phyloP scores from a whole-genome alignment of 2,113 vertebrate genomes.

The Gracilinanus agilis region DNA sequence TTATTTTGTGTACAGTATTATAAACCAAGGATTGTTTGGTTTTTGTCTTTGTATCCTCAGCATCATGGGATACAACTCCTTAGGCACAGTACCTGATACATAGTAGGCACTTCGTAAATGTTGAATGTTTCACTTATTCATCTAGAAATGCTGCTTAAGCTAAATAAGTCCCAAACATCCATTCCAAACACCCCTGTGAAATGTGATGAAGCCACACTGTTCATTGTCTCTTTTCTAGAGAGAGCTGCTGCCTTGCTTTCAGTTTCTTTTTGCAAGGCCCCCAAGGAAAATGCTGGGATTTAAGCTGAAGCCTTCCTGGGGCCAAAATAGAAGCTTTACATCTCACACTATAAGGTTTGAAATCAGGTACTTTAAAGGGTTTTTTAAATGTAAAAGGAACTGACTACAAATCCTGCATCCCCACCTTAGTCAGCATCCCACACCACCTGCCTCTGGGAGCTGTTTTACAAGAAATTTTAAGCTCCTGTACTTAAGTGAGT shows the following conservation, averaged over 20 bases:
- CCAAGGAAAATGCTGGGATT: neutral
- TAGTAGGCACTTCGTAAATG: neutral
- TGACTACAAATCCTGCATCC: neutral
- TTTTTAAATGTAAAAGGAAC: neutral
- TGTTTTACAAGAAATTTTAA: neutral
- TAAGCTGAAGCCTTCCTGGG: neutral
- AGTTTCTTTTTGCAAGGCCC: neutral
- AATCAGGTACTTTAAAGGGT: neutral
- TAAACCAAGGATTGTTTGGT: no score
- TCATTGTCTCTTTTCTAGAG: neutral
- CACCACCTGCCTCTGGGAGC: neutral
- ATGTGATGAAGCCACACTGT: neutral
- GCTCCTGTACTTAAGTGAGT: conserved; percentile 24
- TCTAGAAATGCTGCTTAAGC: neutral
- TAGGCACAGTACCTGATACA: neutral
- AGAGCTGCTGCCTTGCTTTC: neutral
- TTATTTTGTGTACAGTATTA: no score
- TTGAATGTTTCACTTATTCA: neutral
- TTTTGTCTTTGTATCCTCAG: neutral
- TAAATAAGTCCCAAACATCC: neutral
- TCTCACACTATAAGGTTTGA: neutral
- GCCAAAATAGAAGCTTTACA: neutral
- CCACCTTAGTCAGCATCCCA: neutral
- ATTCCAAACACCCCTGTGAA: neutral
- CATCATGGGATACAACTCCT: neutral